Evolutionary conservation across 2,113 vertebrate species (phyloP), one percentile per base, ranked within the genome.

Genomic region (Gavialis gangeticus): DNA sequence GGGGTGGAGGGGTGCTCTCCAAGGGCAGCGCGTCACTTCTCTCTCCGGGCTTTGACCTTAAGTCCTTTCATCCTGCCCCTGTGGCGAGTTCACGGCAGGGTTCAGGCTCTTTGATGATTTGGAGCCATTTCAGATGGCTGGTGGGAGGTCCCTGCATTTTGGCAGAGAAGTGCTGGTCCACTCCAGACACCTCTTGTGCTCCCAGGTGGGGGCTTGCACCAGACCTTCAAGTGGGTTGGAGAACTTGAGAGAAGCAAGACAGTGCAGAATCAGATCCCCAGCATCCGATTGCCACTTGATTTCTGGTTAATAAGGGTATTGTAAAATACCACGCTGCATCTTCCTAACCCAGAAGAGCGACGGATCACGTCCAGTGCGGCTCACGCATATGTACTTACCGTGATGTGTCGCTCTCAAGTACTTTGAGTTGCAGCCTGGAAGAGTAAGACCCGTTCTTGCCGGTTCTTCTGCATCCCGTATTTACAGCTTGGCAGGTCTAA

Each of bases 171-270:
- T 7, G 57, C 34, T 37, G 34, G 16, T 58, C 57, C 25, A 56
- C 21, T 37, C 34, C 3, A 46, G 22, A 3, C 37, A 3, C 27
- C 79, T n/a, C 10, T 17, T 22, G 58, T 79, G 6, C 12, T 46
- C 46, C 46, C 76, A 77, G 78, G 71, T 64, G 0, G 0, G 46
- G 25, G 57, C 3, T 15, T 1, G 57, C 16, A 1, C 5, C 19
- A 19, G 37, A 12, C 21, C 25, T 76, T 34, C 27, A 19, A 5
- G 9, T 5, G 64, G 75, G 5, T 64, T 4, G 11, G 2, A 63
- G 54, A 88, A 71, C 64, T 55, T 0, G 0, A 10, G 34, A 71
- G 24, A 14, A 55, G 57, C 0, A 3, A 69, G 66, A 30, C 17
- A 19, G 18, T 21, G 30, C n/a, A 15, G 69, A 14, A 14, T 37